A percentile compares a stretch with the other conserved stretches of the same genome.
phyloP scores from a whole-genome alignment of 1,140 invertebrate genomes.

The Hermatobates lingyangjiaoensis region DNA sequence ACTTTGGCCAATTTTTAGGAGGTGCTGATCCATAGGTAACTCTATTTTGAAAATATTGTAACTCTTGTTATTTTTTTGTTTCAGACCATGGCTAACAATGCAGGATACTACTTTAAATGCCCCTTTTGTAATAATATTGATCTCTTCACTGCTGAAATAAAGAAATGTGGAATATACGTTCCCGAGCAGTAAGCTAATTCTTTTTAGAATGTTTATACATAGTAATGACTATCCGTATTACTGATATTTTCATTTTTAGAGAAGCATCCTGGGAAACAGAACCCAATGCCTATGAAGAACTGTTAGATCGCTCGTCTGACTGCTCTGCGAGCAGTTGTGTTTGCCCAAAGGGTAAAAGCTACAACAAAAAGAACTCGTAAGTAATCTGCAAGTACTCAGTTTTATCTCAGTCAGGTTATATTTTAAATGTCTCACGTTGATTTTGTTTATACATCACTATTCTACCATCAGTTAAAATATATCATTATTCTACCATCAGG shows the following conservation, averaged over 20 bases:
- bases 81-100: not conserved
- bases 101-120: conserved; percentile 5
- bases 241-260: conserved; percentile 1
- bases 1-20: too few relatives aligned
- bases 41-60: too few relatives aligned
- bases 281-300: conserved; percentile 2
- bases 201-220: not conserved
- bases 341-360: not conserved
- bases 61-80: not conserved
- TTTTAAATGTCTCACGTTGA: not conserved
- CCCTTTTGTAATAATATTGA: not conserved
- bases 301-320: not conserved
- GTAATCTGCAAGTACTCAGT: not conserved
- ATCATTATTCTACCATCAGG: not conserved
- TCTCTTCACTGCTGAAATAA: not conserved
- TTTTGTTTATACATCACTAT: not conserved
- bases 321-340: not conserved
- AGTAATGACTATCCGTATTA: not conserved
- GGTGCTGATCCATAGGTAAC: too few relatives aligned
- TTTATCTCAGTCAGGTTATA: not conserved
- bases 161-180: not conserved
- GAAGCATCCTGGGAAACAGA: conserved; percentile 2
- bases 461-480: not conserved
- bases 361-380: not conserved
- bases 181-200: not conserved